Evolutionary conservation across 2,888 invertebrate species (phyloP).

Genomic region (Abrostola tripartita): DNA sequence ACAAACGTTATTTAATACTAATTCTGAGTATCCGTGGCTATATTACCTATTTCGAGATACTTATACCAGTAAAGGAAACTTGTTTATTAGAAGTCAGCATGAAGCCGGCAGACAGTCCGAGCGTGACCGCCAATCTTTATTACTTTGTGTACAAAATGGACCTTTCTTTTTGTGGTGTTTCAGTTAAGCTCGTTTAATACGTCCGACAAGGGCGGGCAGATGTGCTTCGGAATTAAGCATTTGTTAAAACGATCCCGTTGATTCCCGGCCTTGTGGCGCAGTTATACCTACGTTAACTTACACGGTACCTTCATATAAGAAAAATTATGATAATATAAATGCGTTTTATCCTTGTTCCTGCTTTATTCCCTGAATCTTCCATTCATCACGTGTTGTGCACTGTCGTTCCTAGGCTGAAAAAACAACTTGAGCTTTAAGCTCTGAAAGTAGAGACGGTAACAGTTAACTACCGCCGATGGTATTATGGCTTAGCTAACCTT

Average conservation of each 20-base stretch:
- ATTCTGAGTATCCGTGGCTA: not conserved
- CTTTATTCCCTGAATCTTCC: no score
- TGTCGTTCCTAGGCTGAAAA: no score
- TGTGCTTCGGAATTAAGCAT: conserved; percentile 36
- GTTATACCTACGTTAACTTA: no score
- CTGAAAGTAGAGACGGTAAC: no score
- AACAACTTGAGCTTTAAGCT: no score
- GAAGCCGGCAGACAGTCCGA: conserved; percentile 39
- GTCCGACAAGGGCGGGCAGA: conserved; percentile 49
- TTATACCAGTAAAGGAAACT: conserved; percentile 45
- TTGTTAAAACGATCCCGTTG: conserved; percentile 25
- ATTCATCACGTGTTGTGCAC: no score
- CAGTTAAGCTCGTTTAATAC: conserved; percentile 60
- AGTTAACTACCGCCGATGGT: no score
- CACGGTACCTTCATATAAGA: no score
- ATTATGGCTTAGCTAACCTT: no score
- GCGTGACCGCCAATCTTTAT: conserved; percentile 63
- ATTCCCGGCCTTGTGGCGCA: conserved; percentile 12
- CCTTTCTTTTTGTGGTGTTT: conserved; percentile 60
- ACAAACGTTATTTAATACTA: not conserved
- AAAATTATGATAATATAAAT: no score
- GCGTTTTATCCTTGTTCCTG: no score
- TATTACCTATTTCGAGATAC: conserved; percentile 14
- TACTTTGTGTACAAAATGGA: conserved; percentile 56
- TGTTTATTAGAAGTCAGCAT: conserved; percentile 36